phyloP scores from a whole-genome alignment of 1,140 invertebrate species.

The Drosophila virilis region DNA sequence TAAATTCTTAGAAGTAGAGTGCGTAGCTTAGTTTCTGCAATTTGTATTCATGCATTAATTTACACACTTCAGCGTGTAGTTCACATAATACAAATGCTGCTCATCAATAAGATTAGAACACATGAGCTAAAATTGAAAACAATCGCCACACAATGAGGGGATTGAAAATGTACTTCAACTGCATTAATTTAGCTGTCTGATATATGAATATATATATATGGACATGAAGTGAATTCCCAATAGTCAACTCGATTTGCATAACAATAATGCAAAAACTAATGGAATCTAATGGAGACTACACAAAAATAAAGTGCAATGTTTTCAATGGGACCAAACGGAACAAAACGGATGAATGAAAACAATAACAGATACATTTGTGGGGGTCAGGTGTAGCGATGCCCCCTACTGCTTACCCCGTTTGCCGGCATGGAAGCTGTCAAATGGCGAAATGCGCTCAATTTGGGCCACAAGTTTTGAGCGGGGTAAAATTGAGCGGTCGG shows the following conservation, averaged over 20 bases:
- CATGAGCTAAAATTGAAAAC: not conserved
- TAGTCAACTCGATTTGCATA: constrained; percentile 40
- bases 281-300: constrained; percentile 22
- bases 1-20: too few species aligned
- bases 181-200: too few species aligned
- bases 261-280: constrained; percentile 53
- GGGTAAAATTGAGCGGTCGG: constrained; percentile 91
- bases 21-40: too few species aligned
- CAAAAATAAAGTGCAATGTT: constrained; percentile 20
- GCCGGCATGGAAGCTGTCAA: constrained; percentile 96
- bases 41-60: too few species aligned
- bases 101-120: too few species aligned
- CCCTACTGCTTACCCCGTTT: constrained; percentile 90
- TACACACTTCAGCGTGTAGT: too few species aligned
- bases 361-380: constrained; percentile 20
- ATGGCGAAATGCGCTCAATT: constrained; percentile 93
- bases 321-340: constrained; percentile 2
- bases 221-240: constrained; percentile 4
- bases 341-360: constrained; percentile 3
- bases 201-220: too few species aligned
- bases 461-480: constrained; percentile 92
- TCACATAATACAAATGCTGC: too few species aligned
- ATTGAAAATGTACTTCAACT: not conserved
- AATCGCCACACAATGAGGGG: not conserved
- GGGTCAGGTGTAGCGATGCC: not conserved